Evolutionary conservation across 2,888 invertebrate genomes (phyloP), one percentile per base, ranked within the genome.

Genomic region (Argynnis bischoffii): DNA sequence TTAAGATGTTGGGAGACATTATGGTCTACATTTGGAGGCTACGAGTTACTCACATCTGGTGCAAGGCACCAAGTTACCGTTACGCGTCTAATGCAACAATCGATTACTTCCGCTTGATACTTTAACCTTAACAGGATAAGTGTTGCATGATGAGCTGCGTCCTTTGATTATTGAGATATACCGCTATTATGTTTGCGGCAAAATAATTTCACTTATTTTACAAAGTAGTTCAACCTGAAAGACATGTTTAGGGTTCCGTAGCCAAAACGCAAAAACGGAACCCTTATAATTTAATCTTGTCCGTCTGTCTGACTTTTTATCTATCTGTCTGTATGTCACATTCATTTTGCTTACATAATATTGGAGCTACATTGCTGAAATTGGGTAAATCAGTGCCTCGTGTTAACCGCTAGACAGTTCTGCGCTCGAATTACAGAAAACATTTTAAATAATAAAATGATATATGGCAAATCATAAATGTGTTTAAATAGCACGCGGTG

Each of bases 81-180:
- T 57, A 57, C 51, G 51, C 51, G 57, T 67, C 67, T 41, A 69
- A 69, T 69, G 67, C 31, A 55, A 67, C 57, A 69, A 71, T 69
- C 51, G 65, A 64, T 67, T 67, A 63, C 61, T 69, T 71, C 71
- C 71, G 71, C 47, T 53, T 18, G 46, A 14, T 69, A 65, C 67
- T 61, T 56, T 21, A 41, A 55, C 63, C 47, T 21, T 69, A 71
- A 69, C 63, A 59, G 65, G 67, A 71, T 71, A 69, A 71, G 67
- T 67, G 69, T 18, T 48, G 21, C 46, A 46, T 67, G 67, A 71
- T 65, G 55, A 51, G 47, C 67, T 18, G 48, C 65, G 53, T 69
- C 71, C 71, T 69, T 57, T 57, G 35, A 46, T 50, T 53, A 65
- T 48, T 35, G 48, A 66, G 50, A 16, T 15, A 61, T 31, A 51